A percentile compares a stretch with the other conserved stretches of the same genome.
Evolutionary conservation across 2,888 invertebrate genomes (phyloP).

Genomic region (Itoplectis maculator): DNA sequence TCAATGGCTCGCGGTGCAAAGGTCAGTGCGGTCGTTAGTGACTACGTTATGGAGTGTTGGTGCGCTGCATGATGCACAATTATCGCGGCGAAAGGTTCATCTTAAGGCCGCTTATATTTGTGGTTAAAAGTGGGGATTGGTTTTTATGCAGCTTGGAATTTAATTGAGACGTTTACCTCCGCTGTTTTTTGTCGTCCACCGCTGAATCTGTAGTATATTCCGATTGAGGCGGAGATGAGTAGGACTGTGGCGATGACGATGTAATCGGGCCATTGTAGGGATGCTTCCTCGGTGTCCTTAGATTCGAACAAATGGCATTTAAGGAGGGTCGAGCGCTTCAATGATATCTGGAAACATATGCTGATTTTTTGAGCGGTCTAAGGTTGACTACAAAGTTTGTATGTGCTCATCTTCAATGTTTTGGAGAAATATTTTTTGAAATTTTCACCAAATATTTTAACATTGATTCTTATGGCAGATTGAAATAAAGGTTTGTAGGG

Average conservation of each 20-base stretch:
- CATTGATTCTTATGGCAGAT: too few species aligned
- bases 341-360: too few species aligned
- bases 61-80: background rate
- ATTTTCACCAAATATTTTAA: too few species aligned
- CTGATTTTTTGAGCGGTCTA: too few species aligned
- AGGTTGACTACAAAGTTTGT: too few species aligned
- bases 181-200: slow-evolving; percentile 89
- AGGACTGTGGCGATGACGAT: slow-evolving; percentile 90
- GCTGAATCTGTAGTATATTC: slow-evolving; percentile 93
- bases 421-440: too few species aligned
- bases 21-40: background rate
- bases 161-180: slow-evolving; percentile 45
- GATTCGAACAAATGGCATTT: too few species aligned
- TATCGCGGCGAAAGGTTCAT: background rate
- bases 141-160: background rate
- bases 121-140: background rate
- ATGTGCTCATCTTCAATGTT: too few species aligned
- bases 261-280: slow-evolving; percentile 87
- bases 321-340: too few species aligned
- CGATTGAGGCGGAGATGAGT: slow-evolving; percentile 91
- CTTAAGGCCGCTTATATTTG: too few species aligned
- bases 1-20: background rate
- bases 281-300: slow-evolving; percentile 24
- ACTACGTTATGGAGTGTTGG: background rate
- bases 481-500: too few species aligned